Base-by-base conservation (phyloP, 1,140 invertebrate species). In the Paramacrobiotus metropolitanus region DNA sequence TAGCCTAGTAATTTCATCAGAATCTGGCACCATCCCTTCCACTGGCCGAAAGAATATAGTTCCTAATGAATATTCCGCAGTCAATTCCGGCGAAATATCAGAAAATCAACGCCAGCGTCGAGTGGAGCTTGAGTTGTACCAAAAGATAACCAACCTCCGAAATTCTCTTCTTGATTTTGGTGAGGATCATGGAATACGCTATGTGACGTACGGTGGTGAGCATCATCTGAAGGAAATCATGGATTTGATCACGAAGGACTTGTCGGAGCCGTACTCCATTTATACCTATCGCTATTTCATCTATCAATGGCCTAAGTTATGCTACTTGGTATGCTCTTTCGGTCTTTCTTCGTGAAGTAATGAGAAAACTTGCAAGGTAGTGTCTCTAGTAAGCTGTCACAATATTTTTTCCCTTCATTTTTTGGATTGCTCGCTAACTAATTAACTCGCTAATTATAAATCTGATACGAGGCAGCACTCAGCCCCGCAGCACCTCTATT, bases 261-360 rank as follows among this genome's bases (percentile, higher is more conserved):
- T 99, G 65, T 96, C 92, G 64, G 94, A 99, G 81, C 94, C 94
- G 30, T 99, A 99, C 78, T 97, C 92, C 63, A 96, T 99, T 77
- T 99, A 98, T 75, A 98, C 94, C 34, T 99, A 99, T 79, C 83
- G 94, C 78, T 99, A 98, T 80, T 99, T 99, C 78, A 97, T 98
- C 73, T 90, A 97, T 73, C 97, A 98, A 75, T 98, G 94, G 94
- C 94, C 94, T 72, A 89, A 96, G 77, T 77, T 98, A 63, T 97
- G 93, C 76, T 94, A 95, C 77, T 77, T 98, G 77, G 86, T 87
- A 77, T 80, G 81, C 77, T 66, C 61, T 9, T 29, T 2, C 30
- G n/a, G n/a, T n/a, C n/a, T n/a, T n/a, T n/a, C n/a, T n/a, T n/a
- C n/a, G n/a, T n/a, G n/a, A n/a, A n/a, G n/a, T n/a, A n/a, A n/a